Percentiles rank a stretch among this genome's conserved stretches.
These are phyloP conservation scores for Dione vanillae DNA, from an alignment of 2,888 invertebrate genomes.

Conservation along the genomic window DNA sequence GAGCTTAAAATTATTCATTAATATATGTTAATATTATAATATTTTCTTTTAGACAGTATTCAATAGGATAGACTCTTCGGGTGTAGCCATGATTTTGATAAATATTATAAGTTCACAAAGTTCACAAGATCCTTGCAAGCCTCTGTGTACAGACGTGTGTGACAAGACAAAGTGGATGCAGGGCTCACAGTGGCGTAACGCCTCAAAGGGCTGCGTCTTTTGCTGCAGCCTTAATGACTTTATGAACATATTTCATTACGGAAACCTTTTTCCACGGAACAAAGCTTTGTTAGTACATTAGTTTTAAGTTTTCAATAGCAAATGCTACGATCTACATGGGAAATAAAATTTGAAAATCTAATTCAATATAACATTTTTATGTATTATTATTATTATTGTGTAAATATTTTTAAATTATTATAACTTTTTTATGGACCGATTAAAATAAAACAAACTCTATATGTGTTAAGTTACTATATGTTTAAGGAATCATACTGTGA, in stretches of 20 bases:
- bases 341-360: too few relatives aligned
- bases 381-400: too few relatives aligned
- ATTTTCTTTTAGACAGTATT: conserved; percentile 57
- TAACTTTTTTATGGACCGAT: too few relatives aligned
- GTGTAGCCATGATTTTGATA: conserved; percentile 59
- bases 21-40: not conserved
- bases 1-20: too few relatives aligned
- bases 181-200: conserved; percentile 51
- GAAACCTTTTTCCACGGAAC: conserved; percentile 4
- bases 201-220: conserved; percentile 56
- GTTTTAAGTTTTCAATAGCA: not conserved
- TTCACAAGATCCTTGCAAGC: conserved; percentile 43
- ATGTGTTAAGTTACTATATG: too few relatives aligned
- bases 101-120: conserved; percentile 58
- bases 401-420: too few relatives aligned
- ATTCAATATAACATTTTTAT: too few relatives aligned
- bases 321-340: too few relatives aligned
- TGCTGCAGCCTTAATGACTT: conserved; percentile 60
- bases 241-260: conserved; percentile 24
- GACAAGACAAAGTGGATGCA: conserved; percentile 55
- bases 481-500: too few relatives aligned
- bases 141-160: conserved; percentile 59
- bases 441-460: too few relatives aligned
- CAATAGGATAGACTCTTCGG: conserved; percentile 39
- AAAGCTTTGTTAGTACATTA: not conserved